Percentiles rank a stretch among this genome's conserved stretches.
Evolutionary conservation across 2,888 invertebrate species (phyloP).

Genomic region (Emmelina monodactyla): DNA sequence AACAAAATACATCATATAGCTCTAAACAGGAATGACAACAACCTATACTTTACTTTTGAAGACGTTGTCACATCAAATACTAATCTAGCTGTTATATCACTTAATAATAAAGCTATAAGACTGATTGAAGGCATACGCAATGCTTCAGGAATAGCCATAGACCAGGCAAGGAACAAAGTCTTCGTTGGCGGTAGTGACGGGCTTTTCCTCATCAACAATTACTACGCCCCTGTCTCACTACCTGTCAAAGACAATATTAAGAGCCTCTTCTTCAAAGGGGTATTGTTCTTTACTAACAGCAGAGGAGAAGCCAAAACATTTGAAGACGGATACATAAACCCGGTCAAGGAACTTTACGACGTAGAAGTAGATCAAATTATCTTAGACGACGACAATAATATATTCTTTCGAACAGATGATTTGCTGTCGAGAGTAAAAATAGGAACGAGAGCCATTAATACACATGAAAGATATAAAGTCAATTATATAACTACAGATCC

Average conservation of each 20-base stretch:
- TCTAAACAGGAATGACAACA: conserved; percentile 37
- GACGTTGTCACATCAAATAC: conserved; percentile 27
- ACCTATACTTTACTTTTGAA: conserved; percentile 42
- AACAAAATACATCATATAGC: conserved; percentile 34
- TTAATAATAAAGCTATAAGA: conserved; percentile 26
- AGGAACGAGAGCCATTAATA: conserved; percentile 34
- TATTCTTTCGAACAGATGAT: conserved; percentile 33
- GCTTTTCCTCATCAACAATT: conserved; percentile 33
- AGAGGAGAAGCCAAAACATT: conserved; percentile 36
- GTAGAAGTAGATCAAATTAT: conserved; percentile 22
- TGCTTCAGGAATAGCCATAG: conserved; percentile 41
- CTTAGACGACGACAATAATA: conserved; percentile 37
- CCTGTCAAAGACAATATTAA: conserved; percentile 37
- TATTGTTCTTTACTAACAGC: conserved; percentile 33
- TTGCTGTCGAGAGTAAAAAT: conserved; percentile 36
- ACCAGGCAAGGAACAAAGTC: conserved; percentile 32
- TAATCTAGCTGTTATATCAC: conserved; percentile 31
- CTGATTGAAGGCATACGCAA: conserved; percentile 39
- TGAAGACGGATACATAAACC: conserved; percentile 28
- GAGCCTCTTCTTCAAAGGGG: conserved; percentile 35
- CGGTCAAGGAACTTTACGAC: conserved; percentile 29
- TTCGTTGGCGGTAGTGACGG: conserved; percentile 45
- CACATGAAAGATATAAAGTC: conserved; percentile 30
- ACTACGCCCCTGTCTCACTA: conserved; percentile 31
- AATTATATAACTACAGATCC: conserved; percentile 29